Evolutionary conservation across 2,797 vertebrate species (phyloP).

Genomic region (Gadopsis bispinosus): DNA sequence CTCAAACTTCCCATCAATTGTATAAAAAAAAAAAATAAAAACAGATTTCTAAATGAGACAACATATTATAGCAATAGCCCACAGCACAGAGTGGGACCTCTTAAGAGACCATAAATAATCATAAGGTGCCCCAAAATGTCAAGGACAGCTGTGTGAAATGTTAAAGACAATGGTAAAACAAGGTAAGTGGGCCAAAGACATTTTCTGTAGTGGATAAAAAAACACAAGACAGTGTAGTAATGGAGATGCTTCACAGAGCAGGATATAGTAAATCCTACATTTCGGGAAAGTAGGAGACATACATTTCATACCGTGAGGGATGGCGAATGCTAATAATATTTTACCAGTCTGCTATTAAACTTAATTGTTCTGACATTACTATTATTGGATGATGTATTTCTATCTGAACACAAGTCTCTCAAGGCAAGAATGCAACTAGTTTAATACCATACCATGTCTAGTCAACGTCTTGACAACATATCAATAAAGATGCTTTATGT

Average conservation of each 20-base stretch:
- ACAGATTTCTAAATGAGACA: slow-evolving; percentile 47
- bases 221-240: slow-evolving; percentile 27
- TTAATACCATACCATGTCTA: not conserved
- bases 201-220: slow-evolving; percentile 48
- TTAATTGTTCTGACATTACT: not conserved
- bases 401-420: not conserved
- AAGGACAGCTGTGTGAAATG: slow-evolving; percentile 65
- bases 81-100: slow-evolving; percentile 53
- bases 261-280: slow-evolving; percentile 62
- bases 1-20: slow-evolving; percentile 48
- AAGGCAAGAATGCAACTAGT: not conserved
- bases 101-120: slow-evolving; percentile 68
- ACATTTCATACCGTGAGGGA: not conserved
- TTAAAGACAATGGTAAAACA: slow-evolving; percentile 58
- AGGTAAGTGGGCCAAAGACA: slow-evolving; percentile 50
- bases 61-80: slow-evolving; percentile 44
- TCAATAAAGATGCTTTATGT: not conserved
- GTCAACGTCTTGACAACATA: not conserved
- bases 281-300: slow-evolving; percentile 45
- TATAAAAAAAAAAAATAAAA: slow-evolving; percentile 46
- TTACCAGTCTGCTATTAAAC: not conserved
- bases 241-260: slow-evolving; percentile 42
- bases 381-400: not conserved
- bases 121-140: slow-evolving; percentile 55
- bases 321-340: not conserved